Base-by-base conservation (phyloP, 1,140 invertebrate species). In the Drosophila santomea region DNA sequence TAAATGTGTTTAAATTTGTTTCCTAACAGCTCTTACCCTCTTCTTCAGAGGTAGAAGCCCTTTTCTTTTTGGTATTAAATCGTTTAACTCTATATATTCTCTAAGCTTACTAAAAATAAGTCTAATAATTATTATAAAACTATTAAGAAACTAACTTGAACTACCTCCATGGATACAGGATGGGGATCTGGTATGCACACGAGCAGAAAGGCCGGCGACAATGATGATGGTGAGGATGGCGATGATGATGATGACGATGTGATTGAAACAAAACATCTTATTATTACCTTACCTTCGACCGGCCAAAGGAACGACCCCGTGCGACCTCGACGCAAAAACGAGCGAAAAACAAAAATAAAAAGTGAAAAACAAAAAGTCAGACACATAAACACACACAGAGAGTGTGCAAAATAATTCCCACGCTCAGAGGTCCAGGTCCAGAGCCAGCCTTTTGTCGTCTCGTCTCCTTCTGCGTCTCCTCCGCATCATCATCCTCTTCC, bases 211-310 rank as follows among this genome's bases (percentile, higher is more conserved):
- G 41, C 39, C 41, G 57, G 43, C 67, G 43, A 56, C 50, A 68
- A 47, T 35, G 63, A 67, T 67, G 32, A 56, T 45, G 45, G 38
- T 43, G 28, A 28, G 20, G 20, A 20, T 1, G 20, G 25, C 3
- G 38, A 39, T 39, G 36, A 41, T 43, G 38, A 69, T 69, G 28
- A 63, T 68, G 51, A 63, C 15, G 84, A 88, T 88, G 83, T 88
- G 83, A 88, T 88, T 88, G 83, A 88, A 88, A 89, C 84, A 89
- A 89, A 86, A 89, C 83, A 89, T 89, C 83, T 88, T 88, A 88
- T 88, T 88, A 88, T 89, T 83, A 88, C 72, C 83, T 88, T 83
- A 88, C 72, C 83, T 69, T 79, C 83, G 67, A 84, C 69, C 74
- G 64, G 47, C 56, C 83, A 51, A 75, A 85, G 69, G 83, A 88